Evolutionary conservation across 1,140 invertebrate genomes (phyloP).

Genomic region (Lerema accius): DNA sequence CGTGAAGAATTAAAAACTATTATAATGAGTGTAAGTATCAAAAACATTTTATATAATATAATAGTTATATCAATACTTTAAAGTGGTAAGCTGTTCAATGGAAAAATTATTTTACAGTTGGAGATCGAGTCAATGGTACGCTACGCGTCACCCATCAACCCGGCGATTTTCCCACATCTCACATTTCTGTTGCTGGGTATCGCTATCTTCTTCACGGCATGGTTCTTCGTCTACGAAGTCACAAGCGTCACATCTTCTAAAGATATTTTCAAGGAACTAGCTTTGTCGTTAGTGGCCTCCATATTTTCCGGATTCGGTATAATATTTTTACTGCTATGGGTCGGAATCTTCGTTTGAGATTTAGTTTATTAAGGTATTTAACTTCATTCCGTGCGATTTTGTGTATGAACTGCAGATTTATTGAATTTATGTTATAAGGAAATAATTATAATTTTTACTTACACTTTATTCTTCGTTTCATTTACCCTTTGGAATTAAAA

Average conservation of each 20-base stretch:
- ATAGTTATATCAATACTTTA: too few species aligned
- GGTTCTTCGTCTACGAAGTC: slow-evolving; percentile 99
- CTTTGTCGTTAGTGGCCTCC: slow-evolving; percentile 95
- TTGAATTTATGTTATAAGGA: slow-evolving; percentile 17
- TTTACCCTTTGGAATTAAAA: too few species aligned
- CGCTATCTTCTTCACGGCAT: slow-evolving; percentile 98
- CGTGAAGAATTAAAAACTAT: slow-evolving; percentile 33
- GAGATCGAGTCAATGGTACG: slow-evolving; percentile 90
- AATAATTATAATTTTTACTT: slow-evolving; percentile 13
- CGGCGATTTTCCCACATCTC: slow-evolving; percentile 96
- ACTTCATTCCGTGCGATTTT: slow-evolving; percentile 17
- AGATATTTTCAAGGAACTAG: slow-evolving; percentile 95
- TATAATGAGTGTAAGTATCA: slow-evolving; percentile 69
- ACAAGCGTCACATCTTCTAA: slow-evolving; percentile 96
- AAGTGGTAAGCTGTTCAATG: not conserved
- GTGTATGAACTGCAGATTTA: slow-evolving; percentile 5
- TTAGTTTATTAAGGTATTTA: slow-evolving; percentile 31
- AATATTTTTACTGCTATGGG: slow-evolving; percentile 97
- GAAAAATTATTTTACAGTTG: slow-evolving; percentile 57
- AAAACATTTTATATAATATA: not conserved
- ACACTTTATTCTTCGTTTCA: not conserved
- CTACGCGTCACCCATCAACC: slow-evolving; percentile 97
- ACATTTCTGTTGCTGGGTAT: slow-evolving; percentile 95
- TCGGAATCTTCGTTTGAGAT: slow-evolving; percentile 96
- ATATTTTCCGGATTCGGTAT: slow-evolving; percentile 98